Conservation (phyloP, 2,113 vertebrate species). For the Pagrus major region DNA sequence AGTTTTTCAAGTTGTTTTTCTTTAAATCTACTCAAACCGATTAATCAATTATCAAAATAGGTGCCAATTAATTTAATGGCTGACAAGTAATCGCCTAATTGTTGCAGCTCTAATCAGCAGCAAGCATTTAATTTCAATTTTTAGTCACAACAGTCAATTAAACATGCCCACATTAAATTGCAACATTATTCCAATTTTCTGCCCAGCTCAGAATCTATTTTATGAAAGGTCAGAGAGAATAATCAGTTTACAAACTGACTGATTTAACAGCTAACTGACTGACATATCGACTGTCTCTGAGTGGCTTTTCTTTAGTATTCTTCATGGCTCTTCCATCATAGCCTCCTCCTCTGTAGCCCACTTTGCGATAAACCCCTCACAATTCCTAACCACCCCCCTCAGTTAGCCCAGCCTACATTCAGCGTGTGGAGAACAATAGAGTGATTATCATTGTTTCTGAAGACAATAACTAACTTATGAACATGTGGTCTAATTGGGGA, state of each 20-base stretch:
- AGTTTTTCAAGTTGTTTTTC: too few relatives aligned
- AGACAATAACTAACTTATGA: constrained; percentile 61
- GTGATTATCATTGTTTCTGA: constrained; percentile 56
- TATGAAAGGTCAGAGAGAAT: not conserved
- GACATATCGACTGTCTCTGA: constrained; percentile 34
- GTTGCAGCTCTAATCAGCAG: too few relatives aligned
- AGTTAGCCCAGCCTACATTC: constrained; percentile 31
- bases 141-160: not conserved
- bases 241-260: not conserved
- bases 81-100: too few relatives aligned
- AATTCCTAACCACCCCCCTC: constrained; percentile 27
- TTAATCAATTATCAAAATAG: too few relatives aligned
- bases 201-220: not conserved
- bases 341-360: constrained; percentile 66
- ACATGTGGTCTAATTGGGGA: constrained; percentile 41
- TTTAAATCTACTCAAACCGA: too few relatives aligned
- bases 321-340: constrained; percentile 10
- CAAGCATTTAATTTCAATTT: too few relatives aligned
- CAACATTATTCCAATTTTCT: not conserved
- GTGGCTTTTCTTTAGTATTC: constrained; percentile 24
- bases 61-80: too few relatives aligned
- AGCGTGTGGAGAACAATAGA: constrained; percentile 57
- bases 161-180: not conserved
- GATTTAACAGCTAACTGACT: constrained; percentile 42
- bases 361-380: constrained; percentile 56